Conservation (phyloP, 2,113 vertebrate genomes). For the Pogona vitticeps region DNA sequence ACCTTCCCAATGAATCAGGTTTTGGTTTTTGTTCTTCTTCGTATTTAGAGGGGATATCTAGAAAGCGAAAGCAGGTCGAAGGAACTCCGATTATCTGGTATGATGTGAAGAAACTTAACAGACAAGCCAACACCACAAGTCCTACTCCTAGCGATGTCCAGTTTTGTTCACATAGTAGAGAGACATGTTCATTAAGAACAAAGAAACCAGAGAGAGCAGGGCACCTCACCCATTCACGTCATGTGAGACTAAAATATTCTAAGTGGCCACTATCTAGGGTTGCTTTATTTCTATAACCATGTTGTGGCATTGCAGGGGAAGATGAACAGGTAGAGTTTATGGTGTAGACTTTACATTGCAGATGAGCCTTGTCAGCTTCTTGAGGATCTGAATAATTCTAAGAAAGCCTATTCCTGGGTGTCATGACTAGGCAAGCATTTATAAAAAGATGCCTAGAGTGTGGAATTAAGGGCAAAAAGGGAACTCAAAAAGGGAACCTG, state of each 20-base stretch:
- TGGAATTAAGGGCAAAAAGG: too few species aligned
- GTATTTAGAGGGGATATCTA: neutral
- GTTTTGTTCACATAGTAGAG: neutral
- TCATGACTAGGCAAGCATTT: too few species aligned
- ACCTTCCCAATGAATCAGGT: neutral
- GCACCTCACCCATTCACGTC: neutral
- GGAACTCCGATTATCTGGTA: neutral
- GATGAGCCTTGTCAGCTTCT: neutral
- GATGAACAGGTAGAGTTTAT: neutral
- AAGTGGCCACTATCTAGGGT: neutral
- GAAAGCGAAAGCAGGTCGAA: neutral
- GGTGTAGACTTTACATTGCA: neutral
- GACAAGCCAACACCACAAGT: neutral
- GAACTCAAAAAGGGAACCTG: neutral
- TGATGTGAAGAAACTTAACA: neutral
- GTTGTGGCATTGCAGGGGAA: too few species aligned
- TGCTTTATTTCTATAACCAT: neutral
- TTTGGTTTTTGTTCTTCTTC: neutral
- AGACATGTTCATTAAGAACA: neutral
- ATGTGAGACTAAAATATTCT: too few species aligned
- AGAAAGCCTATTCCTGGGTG: neutral
- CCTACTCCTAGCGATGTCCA: neutral
- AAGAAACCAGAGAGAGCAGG: neutral
- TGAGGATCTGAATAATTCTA: neutral
- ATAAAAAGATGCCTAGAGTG: too few species aligned